Base-by-base conservation (phyloP, 53 echinoderm and acorn worm species). In the Echinarachnius parma region DNA sequence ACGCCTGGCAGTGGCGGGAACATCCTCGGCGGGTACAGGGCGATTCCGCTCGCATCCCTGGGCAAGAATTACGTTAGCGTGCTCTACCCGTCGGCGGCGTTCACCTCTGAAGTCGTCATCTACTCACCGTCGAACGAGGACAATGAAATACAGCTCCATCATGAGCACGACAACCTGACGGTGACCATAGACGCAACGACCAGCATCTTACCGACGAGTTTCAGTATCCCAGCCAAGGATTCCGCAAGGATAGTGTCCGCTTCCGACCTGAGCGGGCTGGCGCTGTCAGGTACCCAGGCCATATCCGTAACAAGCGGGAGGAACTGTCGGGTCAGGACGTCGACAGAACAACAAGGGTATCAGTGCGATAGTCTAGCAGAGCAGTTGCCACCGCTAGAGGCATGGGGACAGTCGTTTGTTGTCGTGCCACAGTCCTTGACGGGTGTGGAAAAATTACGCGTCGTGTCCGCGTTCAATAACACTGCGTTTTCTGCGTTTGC, bases 391-490 rank as follows among this genome's bases (percentile, higher is more conserved):
- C 84, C 79, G 9, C 34, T 84, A 16, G 74, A 56, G 0, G 35
- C 79, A 0, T 63, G 78, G 48, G 84, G 84, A 25, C 56, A 36
- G 9, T 54, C 58, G 18, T 84, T 78, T 33, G 52, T 74, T 15
- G 67, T 64, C 5, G 64, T 84, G 59, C 64, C 65, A 1, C 45
- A 78, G 26, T 9, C 25, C 31, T 22, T 21, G 1, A 11, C 0
- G 0, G 62, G 47, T 1, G 27, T 32, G 5, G 20, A 55, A 26
- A 35, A 56, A 28, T 53, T 84, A 29, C 78, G 72, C 34, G 58
- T 61, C 26, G 56, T 84, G 2, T 28, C 72, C 1, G 62, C 72
- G 31, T 84, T 70, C 34, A 22, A 62, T 21, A 61, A 77, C 46
- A 78, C 79, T 0, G 29, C 19, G 15, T 37, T 72, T 1, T 56